Conservation (phyloP, 2,797 vertebrate species). For the Pseudopleuronectes americanus region DNA sequence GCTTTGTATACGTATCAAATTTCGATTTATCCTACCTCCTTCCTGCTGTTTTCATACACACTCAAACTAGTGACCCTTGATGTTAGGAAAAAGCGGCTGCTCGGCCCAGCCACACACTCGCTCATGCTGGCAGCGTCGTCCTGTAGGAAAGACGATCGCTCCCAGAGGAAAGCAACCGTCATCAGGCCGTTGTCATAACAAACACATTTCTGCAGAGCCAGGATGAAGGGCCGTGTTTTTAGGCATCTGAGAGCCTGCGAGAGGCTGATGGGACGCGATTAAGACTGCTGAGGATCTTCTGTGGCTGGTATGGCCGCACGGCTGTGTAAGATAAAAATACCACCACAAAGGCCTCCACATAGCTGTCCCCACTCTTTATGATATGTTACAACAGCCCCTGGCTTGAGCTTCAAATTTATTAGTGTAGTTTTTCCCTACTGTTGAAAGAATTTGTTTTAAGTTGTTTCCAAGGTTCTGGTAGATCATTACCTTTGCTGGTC, state of each 20-base stretch:
- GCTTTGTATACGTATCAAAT: not conserved
- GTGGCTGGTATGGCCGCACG: not conserved
- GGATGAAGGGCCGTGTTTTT: slow-evolving; percentile 30
- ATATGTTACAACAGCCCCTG: not conserved
- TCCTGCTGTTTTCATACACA: not conserved
- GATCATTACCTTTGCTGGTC: too few relatives aligned
- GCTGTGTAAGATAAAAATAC: slow-evolving; percentile 36
- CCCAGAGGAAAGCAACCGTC: slow-evolving; percentile 32
- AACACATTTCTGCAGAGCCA: slow-evolving; percentile 37
- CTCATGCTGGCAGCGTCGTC: slow-evolving; percentile 5
- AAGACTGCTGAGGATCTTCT: slow-evolving; percentile 13
- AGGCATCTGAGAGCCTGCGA: not conserved
- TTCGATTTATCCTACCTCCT: not conserved
- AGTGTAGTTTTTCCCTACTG: too few relatives aligned
- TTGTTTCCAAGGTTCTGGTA: too few relatives aligned
- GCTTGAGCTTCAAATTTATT: not conserved
- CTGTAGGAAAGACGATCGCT: slow-evolving; percentile 28
- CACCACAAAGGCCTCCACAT: slow-evolving; percentile 6
- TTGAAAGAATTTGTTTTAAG: too few relatives aligned
- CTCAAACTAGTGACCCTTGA: slow-evolving; percentile 14
- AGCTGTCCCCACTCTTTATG: not conserved
- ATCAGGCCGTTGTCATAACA: slow-evolving; percentile 72
- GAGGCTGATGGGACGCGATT: slow-evolving; percentile 10
- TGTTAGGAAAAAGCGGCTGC: not conserved
- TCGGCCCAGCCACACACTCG: not conserved